Evolutionary conservation across 1,140 invertebrate species (phyloP).

Genomic region (Drosophila tani): DNA sequence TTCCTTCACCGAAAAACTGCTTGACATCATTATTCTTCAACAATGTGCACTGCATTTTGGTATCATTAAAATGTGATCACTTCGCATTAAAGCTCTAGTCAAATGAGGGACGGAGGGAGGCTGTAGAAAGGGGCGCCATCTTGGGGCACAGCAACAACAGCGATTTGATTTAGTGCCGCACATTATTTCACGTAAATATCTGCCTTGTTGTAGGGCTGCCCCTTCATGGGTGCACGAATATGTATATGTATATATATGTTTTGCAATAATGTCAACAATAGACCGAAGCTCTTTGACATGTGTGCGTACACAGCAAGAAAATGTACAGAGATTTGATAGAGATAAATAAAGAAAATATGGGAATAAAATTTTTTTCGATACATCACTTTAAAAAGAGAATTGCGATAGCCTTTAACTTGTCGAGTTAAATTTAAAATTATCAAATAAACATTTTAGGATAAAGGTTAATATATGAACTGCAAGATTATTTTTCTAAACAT

Average conservation of each 20-base stretch:
- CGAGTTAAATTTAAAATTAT: no score
- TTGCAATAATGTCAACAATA: slow-evolving; percentile 80
- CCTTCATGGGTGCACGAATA: slow-evolving; percentile 11
- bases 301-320: background rate
- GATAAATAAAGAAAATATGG: no score
- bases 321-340: fast-evolving
- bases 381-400: no score
- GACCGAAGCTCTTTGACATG: slow-evolving; percentile 31
- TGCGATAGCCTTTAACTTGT: no score
- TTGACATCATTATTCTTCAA: slow-evolving; percentile 74
- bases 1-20: slow-evolving; percentile 4
- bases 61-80: slow-evolving; percentile 84
- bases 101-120: slow-evolving; percentile 45
- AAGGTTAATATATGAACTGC: no score
- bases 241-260: slow-evolving; percentile 37
- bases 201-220: slow-evolving; percentile 5
- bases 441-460: no score
- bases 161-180: slow-evolving; percentile 72
- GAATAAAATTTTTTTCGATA: no score
- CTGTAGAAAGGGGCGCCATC: slow-evolving; percentile 19
- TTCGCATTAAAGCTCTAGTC: slow-evolving; percentile 72
- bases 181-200: slow-evolving; percentile 54
- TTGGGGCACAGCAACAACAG: slow-evolving; percentile 31
- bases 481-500: no score
- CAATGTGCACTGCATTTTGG: slow-evolving; percentile 72